Percentiles rank a stretch among this genome's conserved stretches.
Evolutionary conservation across 2,113 vertebrate genomes (phyloP).

Genomic region (Daphoenositta chrysoptera): DNA sequence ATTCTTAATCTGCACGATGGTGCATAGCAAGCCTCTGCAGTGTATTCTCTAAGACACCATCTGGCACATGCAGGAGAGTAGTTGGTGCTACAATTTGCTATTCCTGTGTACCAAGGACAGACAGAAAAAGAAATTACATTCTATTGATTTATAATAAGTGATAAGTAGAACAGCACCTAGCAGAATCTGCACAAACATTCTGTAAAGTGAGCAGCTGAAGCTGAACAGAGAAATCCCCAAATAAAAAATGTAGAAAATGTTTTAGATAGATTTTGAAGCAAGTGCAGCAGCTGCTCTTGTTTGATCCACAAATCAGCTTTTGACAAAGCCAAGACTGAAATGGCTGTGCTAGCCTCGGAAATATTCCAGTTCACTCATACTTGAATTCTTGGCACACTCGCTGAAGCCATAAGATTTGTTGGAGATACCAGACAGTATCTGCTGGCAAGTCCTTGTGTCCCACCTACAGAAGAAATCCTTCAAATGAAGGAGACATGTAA

Average conservation of each 20-base stretch:
- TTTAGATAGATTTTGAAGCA: neutral
- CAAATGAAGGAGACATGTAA: neutral
- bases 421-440: neutral
- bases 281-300: neutral
- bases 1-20: neutral
- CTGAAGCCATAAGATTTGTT: neutral
- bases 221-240: neutral
- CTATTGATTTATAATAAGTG: neutral
- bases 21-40: neutral
- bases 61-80: neutral
- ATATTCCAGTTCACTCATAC: neutral
- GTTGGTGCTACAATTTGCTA: neutral
- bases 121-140: neutral
- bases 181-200: neutral
- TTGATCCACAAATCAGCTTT: slow-evolving; percentile 44
- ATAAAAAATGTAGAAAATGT: neutral
- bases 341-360: neutral
- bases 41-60: slow-evolving; percentile 11
- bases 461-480: slow-evolving; percentile 19
- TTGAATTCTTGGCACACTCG: neutral
- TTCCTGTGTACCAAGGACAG: neutral
- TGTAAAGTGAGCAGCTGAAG: neutral
- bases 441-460: neutral
- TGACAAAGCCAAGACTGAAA: slow-evolving; percentile 4
- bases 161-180: neutral